A percentile compares a stretch with the other conserved stretches of the same genome.
Evolutionary conservation across 1,140 invertebrate genomes (phyloP).

Genomic region (Andricus grossulariae): DNA sequence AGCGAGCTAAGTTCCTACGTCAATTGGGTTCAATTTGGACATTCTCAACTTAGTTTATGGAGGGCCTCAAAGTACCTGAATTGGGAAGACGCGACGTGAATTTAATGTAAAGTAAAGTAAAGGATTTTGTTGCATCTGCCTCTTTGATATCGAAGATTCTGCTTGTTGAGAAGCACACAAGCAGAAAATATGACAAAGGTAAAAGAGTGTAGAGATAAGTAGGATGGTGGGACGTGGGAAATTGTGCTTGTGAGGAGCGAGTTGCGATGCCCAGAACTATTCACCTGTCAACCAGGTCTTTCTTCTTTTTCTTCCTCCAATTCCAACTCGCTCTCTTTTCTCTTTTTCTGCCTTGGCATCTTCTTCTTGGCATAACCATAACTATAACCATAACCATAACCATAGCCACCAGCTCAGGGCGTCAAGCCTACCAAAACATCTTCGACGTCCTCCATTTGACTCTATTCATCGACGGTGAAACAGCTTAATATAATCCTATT

Average conservation of each 20-base stretch:
- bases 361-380: conserved; percentile 39
- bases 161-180: neutral
- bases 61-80: too few relatives aligned
- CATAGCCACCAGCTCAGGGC: conserved; percentile 53
- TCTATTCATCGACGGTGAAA: conserved; percentile 72
- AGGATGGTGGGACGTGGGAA: conserved; percentile 60
- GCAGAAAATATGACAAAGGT: conserved; percentile 23
- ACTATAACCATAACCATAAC: conserved; percentile 39
- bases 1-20: too few relatives aligned
- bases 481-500: conserved; percentile 77
- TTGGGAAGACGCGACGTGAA: too few relatives aligned
- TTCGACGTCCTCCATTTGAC: conserved; percentile 72
- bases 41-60: too few relatives aligned
- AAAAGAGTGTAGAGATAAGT: conserved; percentile 17
- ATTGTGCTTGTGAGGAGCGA: conserved; percentile 46
- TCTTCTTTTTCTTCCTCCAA: conserved; percentile 43
- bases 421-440: conserved; percentile 74
- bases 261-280: conserved; percentile 58
- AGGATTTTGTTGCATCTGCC: too few relatives aligned
- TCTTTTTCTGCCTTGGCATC: conserved; percentile 56
- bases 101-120: too few relatives aligned
- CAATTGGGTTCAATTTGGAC: too few relatives aligned
- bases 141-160: neutral
- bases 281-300: conserved; percentile 71
- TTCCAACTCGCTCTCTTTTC: conserved; percentile 48